Evolutionary conservation across 2,888 invertebrate species (phyloP).

Genomic region (Craniophora ligustri): DNA sequence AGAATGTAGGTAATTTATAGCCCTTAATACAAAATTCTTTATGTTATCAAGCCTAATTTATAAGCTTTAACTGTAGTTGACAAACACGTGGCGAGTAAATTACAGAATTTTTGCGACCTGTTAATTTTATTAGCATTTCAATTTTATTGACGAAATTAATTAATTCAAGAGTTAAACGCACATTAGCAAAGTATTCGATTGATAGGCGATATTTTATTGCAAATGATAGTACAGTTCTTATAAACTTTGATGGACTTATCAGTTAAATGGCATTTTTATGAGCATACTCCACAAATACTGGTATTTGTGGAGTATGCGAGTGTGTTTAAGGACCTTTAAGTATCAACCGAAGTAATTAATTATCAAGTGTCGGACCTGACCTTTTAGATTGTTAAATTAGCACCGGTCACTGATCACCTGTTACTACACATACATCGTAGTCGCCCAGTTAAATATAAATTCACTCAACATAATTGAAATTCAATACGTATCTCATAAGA

Average conservation of each 20-base stretch:
- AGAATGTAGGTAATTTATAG: too few species aligned
- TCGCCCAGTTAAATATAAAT: not conserved
- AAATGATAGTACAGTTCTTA: slow-evolving; percentile 45
- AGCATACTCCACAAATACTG: slow-evolving; percentile 12
- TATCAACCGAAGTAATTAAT: slow-evolving; percentile 44
- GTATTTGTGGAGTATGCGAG: too few species aligned
- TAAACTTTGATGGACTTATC: slow-evolving; percentile 54
- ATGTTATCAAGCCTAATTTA: too few species aligned
- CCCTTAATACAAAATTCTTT: too few species aligned
- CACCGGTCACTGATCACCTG: slow-evolving; percentile 34
- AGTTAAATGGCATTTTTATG: slow-evolving; percentile 56
- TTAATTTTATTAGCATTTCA: too few species aligned
- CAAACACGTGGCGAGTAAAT: too few species aligned
- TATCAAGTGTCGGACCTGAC: slow-evolving; percentile 42
- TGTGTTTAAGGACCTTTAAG: slow-evolving; percentile 38
- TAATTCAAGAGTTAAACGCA: not conserved
- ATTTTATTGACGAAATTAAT: too few species aligned
- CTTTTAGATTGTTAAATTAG: slow-evolving; percentile 43
- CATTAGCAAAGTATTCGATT: slow-evolving; percentile 7
- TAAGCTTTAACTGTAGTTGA: too few species aligned
- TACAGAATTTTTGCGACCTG: too few species aligned
- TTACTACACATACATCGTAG: slow-evolving; percentile 18
- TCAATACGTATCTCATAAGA: not conserved
- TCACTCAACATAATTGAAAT: slow-evolving; percentile 1
- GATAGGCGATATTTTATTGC: slow-evolving; percentile 4